phyloP scores from a whole-genome alignment of 2,797 vertebrate genomes.

The Helostoma temminkii region DNA sequence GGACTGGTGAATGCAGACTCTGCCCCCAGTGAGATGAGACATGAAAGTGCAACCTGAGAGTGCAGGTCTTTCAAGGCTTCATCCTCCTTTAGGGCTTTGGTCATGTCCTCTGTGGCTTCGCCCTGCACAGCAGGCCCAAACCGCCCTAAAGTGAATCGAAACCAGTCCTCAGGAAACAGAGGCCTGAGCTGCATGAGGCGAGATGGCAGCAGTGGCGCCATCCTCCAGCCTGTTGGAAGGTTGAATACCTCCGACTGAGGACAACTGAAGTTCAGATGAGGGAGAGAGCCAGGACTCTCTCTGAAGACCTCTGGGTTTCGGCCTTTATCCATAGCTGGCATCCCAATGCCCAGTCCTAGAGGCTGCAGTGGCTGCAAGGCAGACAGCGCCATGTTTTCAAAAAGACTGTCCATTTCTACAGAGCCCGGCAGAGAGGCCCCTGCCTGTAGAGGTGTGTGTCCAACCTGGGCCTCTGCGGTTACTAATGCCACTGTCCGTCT shows the following conservation, averaged over 20 bases:
- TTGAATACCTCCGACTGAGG: constrained; percentile 88
- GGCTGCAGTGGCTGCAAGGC: constrained; percentile 87
- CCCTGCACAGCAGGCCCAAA: constrained; percentile 87
- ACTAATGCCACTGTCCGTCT: constrained; percentile 84
- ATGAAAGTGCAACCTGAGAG: constrained; percentile 88
- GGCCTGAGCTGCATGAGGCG: constrained; percentile 88
- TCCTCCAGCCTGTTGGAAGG: constrained; percentile 91
- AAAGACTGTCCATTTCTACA: constrained; percentile 87
- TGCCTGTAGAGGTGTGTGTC: constrained; percentile 67
- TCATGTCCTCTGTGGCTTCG: constrained; percentile 85
- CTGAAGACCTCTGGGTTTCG: constrained; percentile 73
- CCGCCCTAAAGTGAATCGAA: constrained; percentile 88
- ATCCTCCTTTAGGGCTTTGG: constrained; percentile 90
- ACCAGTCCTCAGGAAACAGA: constrained; percentile 96
- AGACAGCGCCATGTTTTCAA: constrained; percentile 83
- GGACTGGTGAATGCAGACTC: constrained; percentile 90
- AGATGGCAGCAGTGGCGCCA: constrained; percentile 84
- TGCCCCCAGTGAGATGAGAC: constrained; percentile 90
- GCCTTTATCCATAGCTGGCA: constrained; percentile 90
- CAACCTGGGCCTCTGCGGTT: constrained; percentile 79
- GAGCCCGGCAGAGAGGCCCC: constrained; percentile 91
- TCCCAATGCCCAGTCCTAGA: constrained; percentile 87
- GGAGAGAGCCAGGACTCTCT: constrained; percentile 66
- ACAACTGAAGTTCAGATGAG: constrained; percentile 88
- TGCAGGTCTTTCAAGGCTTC: constrained; percentile 89